phyloP scores from a whole-genome alignment of 2,113 vertebrate genomes.

The Crocuta crocuta region DNA sequence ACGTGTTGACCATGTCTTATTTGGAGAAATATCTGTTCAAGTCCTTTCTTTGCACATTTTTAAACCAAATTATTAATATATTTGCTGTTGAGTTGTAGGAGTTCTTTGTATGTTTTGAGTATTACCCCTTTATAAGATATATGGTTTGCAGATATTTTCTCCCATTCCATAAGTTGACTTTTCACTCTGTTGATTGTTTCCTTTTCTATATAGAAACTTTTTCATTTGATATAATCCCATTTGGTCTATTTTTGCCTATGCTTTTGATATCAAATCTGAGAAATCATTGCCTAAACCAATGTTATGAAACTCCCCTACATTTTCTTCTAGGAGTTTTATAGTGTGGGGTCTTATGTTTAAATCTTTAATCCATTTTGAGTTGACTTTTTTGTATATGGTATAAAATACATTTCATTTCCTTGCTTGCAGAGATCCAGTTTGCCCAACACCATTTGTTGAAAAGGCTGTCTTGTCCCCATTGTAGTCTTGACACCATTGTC shows the following conservation, averaged over 20 bases:
- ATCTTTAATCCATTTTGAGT: background rate
- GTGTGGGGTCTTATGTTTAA: background rate
- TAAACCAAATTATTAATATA: background rate
- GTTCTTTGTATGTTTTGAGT: background rate
- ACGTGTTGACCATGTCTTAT: background rate
- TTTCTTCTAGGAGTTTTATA: background rate
- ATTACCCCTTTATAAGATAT: background rate
- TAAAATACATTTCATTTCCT: background rate
- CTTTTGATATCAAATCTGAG: background rate
- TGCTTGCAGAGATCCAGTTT: background rate
- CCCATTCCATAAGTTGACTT: background rate
- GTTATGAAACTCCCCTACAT: background rate
- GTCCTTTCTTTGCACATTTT: background rate
- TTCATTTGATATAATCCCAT: background rate
- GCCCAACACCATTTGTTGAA: background rate
- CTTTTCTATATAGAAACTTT: background rate
- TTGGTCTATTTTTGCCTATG: background rate
- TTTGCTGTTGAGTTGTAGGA: background rate
- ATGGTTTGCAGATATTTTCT: conserved; percentile 15
- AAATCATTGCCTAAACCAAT: background rate
- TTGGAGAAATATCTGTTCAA: background rate
- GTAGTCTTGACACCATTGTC: background rate
- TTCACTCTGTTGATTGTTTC: background rate
- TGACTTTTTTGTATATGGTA: background rate
- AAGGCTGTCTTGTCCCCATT: background rate